Conservation (phyloP, 2,888 invertebrate genomes). For the Agriopis leucophaearia region DNA sequence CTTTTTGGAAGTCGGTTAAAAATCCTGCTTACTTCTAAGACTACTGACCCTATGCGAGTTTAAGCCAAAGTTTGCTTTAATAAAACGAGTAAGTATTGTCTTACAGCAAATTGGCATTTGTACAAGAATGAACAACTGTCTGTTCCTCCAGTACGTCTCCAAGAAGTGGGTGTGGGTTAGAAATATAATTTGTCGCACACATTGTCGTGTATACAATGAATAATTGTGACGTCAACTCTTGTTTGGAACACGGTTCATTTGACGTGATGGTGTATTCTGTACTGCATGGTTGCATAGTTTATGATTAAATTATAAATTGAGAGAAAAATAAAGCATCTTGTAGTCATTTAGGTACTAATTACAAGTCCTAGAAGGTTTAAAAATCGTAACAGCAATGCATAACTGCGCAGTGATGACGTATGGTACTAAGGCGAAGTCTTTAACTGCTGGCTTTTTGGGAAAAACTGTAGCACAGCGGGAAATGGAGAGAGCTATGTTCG, state of each 20-base stretch:
- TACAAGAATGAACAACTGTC: conserved; percentile 3
- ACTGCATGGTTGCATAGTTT: conserved; percentile 11
- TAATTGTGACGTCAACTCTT: conserved; percentile 53
- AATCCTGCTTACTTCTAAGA: too few relatives aligned
- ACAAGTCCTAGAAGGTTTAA: too few relatives aligned
- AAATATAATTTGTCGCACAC: conserved; percentile 65
- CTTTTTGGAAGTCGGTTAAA: too few relatives aligned
- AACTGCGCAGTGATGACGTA: too few relatives aligned
- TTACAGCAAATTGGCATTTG: not conserved
- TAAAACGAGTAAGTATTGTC: too few relatives aligned
- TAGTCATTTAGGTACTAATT: not conserved
- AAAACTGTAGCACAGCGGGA: too few relatives aligned
- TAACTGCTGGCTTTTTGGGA: too few relatives aligned
- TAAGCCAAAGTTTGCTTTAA: too few relatives aligned
- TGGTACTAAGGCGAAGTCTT: too few relatives aligned
- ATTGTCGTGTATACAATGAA: conserved; percentile 55
- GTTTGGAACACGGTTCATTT: conserved; percentile 38
- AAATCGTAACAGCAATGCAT: too few relatives aligned
- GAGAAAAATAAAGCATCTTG: not conserved
- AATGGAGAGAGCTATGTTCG: too few relatives aligned
- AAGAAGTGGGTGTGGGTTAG: conserved; percentile 26
- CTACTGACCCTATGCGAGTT: too few relatives aligned
- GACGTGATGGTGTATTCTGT: conserved; percentile 4
- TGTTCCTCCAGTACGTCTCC: not conserved
- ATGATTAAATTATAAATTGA: not conserved